Base-by-base conservation (phyloP, 2,888 invertebrate genomes). In the Cynaeus angustus region DNA sequence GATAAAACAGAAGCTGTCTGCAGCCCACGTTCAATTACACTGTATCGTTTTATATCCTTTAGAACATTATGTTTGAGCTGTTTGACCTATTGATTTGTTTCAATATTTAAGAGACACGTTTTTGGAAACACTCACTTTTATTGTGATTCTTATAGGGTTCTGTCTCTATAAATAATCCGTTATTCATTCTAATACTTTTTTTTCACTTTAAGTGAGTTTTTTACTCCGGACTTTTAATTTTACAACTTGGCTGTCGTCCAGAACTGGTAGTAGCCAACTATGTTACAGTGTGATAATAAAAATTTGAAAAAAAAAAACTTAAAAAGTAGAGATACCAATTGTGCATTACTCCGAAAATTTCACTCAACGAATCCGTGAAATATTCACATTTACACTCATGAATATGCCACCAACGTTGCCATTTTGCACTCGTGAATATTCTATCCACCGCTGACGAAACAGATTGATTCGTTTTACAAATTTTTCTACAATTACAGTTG, bases 311-410 rank as follows among this genome's bases (percentile, higher is more conserved):
- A n/a, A n/a, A n/a, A n/a, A n/a, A n/a, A 38, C 10, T 3, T 1
- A 1, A 43, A 43, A 10, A 43, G 1, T 43, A 14, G 13, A 43
- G 14, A 43, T 43, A 14, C 43, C 10, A 14, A 13, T 43, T 10
- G 43, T 12, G n/a, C 43, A 43, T 12, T 14, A 12, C 13, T 12
- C 43, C n/a, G 43, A 33, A 41, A 43, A 13, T 43, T 43, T 43
- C 43, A 43, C 12, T 14, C 43, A 43, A 10, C 14, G 43, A 14
- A 43, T 4, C 43, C 14, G 43, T 46, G 26, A 46, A 46, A 46
- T 46, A 46, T 46, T 46, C 46, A 46, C 9, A 12, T 46, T 46
- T 46, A 16, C 46, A 46, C 26, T 46, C 46, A 46, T 46, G 21
- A 46, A 46, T 46, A 46, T 46, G 46, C 46, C 46, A 46, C 6